phyloP scores from a whole-genome alignment of 2,888 invertebrate genomes.

The Harpagoxenus sublaevis region DNA sequence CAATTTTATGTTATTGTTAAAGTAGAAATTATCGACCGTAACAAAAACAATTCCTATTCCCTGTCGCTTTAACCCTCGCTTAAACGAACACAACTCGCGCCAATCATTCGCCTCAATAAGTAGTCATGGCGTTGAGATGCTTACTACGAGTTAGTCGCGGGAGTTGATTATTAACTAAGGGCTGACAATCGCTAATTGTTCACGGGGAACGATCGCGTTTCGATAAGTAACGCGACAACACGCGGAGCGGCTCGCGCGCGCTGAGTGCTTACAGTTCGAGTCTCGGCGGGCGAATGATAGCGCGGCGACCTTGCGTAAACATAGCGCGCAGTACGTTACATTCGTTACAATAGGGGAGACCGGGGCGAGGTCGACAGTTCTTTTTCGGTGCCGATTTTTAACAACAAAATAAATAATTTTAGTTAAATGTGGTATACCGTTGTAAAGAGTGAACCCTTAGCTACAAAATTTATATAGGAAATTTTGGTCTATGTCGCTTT shows the following conservation, averaged over 20 bases:
- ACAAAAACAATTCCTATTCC: not conserved
- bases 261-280: not conserved
- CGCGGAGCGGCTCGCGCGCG: not conserved
- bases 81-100: constrained; percentile 2
- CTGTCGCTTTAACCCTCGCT: not conserved
- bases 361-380: too few species aligned
- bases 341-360: not conserved
- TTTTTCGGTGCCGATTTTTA: too few species aligned
- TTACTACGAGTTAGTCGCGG: not conserved
- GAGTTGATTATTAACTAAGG: constrained; percentile 10
- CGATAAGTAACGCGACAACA: constrained; percentile 10
- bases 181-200: constrained; percentile 23
- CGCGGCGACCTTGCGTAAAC: not conserved
- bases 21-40: not conserved
- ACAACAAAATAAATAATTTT: too few species aligned
- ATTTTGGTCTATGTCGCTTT: too few species aligned
- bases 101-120: constrained; percentile 1
- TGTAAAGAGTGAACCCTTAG: too few species aligned
- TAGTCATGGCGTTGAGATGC: not conserved
- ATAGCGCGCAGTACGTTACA: not conserved
- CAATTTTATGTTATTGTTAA: not conserved
- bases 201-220: constrained; percentile 4
- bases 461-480: too few species aligned
- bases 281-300: not conserved
- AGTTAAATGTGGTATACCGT: too few species aligned